Evolutionary conservation across 2,888 invertebrate species (phyloP), one percentile per base, ranked within the genome.

Genomic region (Cryptocheilus praepositus): DNA sequence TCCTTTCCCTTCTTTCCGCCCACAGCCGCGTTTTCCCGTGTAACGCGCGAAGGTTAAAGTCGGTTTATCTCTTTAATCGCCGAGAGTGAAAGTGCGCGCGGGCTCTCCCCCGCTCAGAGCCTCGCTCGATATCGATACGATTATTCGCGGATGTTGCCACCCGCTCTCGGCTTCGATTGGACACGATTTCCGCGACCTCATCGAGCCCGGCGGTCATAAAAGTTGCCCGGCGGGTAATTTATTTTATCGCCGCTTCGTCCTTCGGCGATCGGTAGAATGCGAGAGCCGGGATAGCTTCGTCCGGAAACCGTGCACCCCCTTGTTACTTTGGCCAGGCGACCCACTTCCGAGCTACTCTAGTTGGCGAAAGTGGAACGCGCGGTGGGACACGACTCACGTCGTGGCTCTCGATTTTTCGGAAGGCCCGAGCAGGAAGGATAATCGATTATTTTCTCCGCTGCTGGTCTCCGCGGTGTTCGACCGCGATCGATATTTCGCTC

Each of bases 251-350:
- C 4, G 36, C 36, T 36, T 5, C 15, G 19, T 52, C 57, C 22
- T 46, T 16, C 36, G 36, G 11, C 36, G 46, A n/a, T 2, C 28
- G 18, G 18, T 18, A 36, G 55, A 8, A 25, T 11, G 36, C 36
- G 36, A 36, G 36, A 36, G 36, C 66, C 71, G 74, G 75, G 74
- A 76, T 82, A 81, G 81, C 62, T 75, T 77, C 80, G 77, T 54
- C 81, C 81, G 73, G 61, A 74, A 81, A 70, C 71, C 74, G 53
- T 71, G 64, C 79, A 81, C 74, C 83, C 78, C 82, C 76, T 74
- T 69, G 78, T 71, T 69, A 79, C 80, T 76, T 82, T 74, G 79
- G 72, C 73, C 72, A 72, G 79, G 61, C 80, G 85, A 84, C 84
- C 84, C 70, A 84, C 75, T 83, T 82, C 73, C 61, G 57, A 36